These are phyloP conservation scores for Pteruthius melanotis DNA, from an alignment of 2,113 vertebrate species.

Conservation along the genomic window DNA sequence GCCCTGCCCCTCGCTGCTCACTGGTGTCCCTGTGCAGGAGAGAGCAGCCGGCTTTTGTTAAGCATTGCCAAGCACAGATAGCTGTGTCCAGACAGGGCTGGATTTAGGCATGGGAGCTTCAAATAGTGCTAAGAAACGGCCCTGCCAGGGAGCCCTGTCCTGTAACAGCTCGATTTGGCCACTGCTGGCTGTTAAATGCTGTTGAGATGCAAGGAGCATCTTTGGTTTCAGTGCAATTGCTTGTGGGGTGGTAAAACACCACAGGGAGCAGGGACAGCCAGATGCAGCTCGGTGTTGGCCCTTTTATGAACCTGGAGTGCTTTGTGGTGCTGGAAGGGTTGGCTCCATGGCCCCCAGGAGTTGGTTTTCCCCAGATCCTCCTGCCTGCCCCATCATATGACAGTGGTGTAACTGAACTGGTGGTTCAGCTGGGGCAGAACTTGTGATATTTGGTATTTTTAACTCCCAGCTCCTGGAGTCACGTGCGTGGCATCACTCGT, in stretches of 20 bases:
- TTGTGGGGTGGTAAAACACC: background rate
- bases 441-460: constrained; percentile 8
- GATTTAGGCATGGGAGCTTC: background rate
- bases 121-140: background rate
- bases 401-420: background rate
- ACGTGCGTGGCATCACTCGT: fast-evolving
- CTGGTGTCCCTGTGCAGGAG: background rate
- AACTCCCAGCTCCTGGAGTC: background rate
- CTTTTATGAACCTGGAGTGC: background rate
- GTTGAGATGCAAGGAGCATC: background rate
- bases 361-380: background rate
- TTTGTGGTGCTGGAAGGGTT: background rate
- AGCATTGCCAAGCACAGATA: background rate
- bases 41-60: background rate
- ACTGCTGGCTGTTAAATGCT: background rate
- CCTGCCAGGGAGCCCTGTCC: background rate
- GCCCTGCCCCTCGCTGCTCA: background rate
- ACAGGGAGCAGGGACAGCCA: background rate
- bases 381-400: background rate
- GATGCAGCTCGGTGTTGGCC: background rate
- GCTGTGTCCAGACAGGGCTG: background rate
- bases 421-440: background rate
- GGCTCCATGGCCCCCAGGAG: background rate
- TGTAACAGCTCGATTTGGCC: background rate
- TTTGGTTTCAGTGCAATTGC: background rate